phyloP scores from a whole-genome alignment of 1,140 invertebrate species.

The Triops cancriformis region DNA sequence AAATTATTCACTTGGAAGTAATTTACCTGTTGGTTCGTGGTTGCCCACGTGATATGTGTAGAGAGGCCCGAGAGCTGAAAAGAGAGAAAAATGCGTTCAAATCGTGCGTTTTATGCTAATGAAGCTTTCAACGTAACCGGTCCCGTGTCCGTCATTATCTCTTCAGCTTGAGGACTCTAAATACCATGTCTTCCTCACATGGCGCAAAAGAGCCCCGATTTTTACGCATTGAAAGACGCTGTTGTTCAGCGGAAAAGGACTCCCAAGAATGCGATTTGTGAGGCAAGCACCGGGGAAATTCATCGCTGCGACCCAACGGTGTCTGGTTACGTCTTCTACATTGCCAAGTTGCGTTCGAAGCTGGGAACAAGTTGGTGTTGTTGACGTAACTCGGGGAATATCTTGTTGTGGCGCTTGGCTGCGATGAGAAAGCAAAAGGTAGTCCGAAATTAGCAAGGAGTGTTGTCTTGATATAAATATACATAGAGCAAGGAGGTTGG shows the following conservation, averaged over 20 bases:
- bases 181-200: neutral
- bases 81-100: neutral
- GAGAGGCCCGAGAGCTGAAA: neutral
- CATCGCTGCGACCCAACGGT: neutral
- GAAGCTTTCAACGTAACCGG: conserved; percentile 12
- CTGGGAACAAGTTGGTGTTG: neutral
- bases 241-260: neutral
- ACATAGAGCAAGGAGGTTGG: neutral
- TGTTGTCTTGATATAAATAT: neutral
- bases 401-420: neutral
- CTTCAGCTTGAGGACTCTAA: neutral
- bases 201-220: neutral
- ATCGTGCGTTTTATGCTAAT: conserved; percentile 1
- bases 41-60: neutral
- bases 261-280: neutral
- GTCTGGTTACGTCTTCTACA: neutral
- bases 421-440: neutral
- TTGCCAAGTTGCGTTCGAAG: neutral
- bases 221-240: neutral
- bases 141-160: neutral
- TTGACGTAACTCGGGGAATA: neutral
- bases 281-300: neutral
- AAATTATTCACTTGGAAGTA: neutral
- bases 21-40: conserved; percentile 2
- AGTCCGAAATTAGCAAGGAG: neutral